Percentiles rank a stretch among this genome's conserved stretches.
phyloP scores from a whole-genome alignment of 2,888 invertebrate species.

The Callimorpha dominula region DNA sequence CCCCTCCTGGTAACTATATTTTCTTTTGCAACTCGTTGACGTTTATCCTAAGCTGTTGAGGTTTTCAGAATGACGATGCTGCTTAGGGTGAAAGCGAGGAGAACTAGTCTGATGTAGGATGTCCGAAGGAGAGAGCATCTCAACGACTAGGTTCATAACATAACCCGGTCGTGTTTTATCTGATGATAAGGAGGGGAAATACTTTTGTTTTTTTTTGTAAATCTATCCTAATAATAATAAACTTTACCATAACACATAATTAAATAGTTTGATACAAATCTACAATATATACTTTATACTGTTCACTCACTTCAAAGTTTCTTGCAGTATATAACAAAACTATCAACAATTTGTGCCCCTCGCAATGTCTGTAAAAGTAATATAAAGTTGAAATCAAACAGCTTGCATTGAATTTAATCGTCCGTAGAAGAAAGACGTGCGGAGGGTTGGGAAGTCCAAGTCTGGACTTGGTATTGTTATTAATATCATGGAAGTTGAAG shows the following conservation, averaged over 20 bases:
- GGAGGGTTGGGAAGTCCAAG: constrained; percentile 32
- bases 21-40: too few relatives aligned
- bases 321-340: background rate
- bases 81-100: too few relatives aligned
- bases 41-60: too few relatives aligned
- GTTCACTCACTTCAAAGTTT: background rate
- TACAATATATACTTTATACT: background rate
- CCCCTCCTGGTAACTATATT: too few relatives aligned
- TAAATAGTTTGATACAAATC: background rate
- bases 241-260: background rate
- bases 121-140: too few relatives aligned
- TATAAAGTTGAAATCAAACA: constrained; percentile 11
- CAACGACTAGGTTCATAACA: too few relatives aligned
- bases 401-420: constrained; percentile 16
- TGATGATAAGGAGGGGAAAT: too few relatives aligned
- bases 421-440: constrained; percentile 22
- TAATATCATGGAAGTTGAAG: constrained; percentile 38
- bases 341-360: background rate
- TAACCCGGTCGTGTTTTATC: too few relatives aligned
- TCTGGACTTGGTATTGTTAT: constrained; percentile 46
- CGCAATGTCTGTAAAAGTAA: background rate
- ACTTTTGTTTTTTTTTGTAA: too few relatives aligned
- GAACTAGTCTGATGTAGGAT: too few relatives aligned
- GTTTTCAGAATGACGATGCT: too few relatives aligned
- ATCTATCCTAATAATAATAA: too few relatives aligned